Percentiles rank a stretch among this genome's conserved stretches.
Conservation (phyloP, 2,888 invertebrate species). For the Hydroisotoma schaefferi region DNA sequence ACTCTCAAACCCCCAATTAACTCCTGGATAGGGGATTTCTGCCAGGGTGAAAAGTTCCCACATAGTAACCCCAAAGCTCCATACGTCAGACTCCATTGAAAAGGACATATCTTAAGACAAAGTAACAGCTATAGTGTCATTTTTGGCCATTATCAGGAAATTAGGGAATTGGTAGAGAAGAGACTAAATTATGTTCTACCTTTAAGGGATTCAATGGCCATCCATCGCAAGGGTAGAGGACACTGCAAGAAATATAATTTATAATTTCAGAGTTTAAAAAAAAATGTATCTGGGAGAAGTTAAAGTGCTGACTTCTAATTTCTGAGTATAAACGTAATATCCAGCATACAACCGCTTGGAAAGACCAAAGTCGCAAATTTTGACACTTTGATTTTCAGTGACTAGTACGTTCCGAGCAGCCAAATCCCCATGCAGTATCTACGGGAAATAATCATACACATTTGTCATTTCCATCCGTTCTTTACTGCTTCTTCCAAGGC, state of each 20-base stretch:
- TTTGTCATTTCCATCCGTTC: neutral
- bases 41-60: constrained; percentile 37
- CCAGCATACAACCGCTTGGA: constrained; percentile 31
- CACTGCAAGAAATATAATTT: constrained; percentile 3
- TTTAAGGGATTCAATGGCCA: constrained; percentile 15
- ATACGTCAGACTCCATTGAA: constrained; percentile 27
- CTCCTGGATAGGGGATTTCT: constrained; percentile 32
- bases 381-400: constrained; percentile 24
- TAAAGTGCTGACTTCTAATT: constrained; percentile 20
- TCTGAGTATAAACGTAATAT: constrained; percentile 35
- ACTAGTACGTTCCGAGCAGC: constrained; percentile 35
- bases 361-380: constrained; percentile 38
- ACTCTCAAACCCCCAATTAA: constrained; percentile 30
- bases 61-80: constrained; percentile 28
- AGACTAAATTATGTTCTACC: neutral
- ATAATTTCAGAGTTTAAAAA: neutral
- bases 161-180: too few relatives aligned
- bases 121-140: too few relatives aligned
- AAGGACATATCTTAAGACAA: constrained; percentile 28
- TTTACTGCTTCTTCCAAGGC: neutral
- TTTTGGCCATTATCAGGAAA: too few relatives aligned
- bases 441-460: neutral
- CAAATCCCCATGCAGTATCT: constrained; percentile 36
- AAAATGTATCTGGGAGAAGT: neutral
- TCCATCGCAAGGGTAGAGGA: constrained; percentile 34